Evolutionary conservation across 37 sponge, comb jelly and placozoan species (phyloP), one percentile per base, ranked within the genome.

Genomic region (Corticium candelabrum): DNA sequence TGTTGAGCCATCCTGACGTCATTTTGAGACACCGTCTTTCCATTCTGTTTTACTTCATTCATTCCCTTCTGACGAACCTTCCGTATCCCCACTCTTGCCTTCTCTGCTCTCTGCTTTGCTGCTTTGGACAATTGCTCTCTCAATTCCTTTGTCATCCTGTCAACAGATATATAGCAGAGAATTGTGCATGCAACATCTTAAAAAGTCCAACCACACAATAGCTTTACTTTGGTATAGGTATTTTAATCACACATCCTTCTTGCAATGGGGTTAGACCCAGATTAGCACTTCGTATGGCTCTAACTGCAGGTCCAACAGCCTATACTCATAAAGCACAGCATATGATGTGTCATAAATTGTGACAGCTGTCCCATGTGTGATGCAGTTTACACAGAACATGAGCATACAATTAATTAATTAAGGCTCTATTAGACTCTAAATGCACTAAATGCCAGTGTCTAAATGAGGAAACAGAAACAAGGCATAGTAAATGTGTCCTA

Each of bases 211-310:
- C 4, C 0, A 73, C 37, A 79, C 35, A 62, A 34, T 34, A 35
- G 1, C 40, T 86, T 76, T 41, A 91, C 92, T 91, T 91, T 75
- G 92, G 92, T 72, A 91, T 76, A 40, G 86, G 83, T 0, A 91
- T 76, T 35, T 82, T 82, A 21, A 91, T 39, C 1, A 80, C 27
- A 37, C 38, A 79, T 38, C 82, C 85, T 35, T 87, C 88, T 11
- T 39, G 40, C 15, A 85, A 37, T 15, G 91, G 88, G 40, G 84
- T 87, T 27, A 90, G 78, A 29, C 77, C 79, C 0, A 88, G 78
- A 75, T 3, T 1, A 35, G 37, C n/a, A n/a, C n/a, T n/a, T n/a
- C n/a, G n/a, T n/a, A n/a, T n/a, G n/a, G n/a, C n/a, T n/a, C n/a
- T n/a, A n/a, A n/a, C n/a, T n/a, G n/a, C n/a, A n/a, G n/a, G n/a